phyloP scores from a whole-genome alignment of 2,113 vertebrate genomes.

The Oriolus oriolus region DNA sequence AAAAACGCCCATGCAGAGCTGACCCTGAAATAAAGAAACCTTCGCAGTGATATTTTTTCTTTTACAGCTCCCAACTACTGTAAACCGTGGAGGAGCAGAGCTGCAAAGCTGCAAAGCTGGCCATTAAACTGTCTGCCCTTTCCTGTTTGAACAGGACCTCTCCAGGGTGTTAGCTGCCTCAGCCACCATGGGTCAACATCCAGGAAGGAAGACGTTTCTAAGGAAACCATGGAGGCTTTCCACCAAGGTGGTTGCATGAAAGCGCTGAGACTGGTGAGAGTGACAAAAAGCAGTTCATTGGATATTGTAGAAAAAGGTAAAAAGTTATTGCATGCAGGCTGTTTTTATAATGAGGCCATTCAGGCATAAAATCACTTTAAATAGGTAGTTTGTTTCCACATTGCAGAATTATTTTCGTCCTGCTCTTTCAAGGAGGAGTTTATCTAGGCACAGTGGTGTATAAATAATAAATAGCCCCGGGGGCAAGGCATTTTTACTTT shows the following conservation, averaged over 20 bases:
- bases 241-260: slow-evolving; percentile 66
- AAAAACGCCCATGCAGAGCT: slow-evolving; percentile 22
- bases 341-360: slow-evolving; percentile 76
- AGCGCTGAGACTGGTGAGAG: slow-evolving; percentile 67
- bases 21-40: slow-evolving; percentile 61
- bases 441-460: slow-evolving; percentile 53
- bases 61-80: slow-evolving; percentile 67
- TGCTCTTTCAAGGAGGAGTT: slow-evolving; percentile 66
- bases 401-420: slow-evolving; percentile 68
- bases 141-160: slow-evolving; percentile 80
- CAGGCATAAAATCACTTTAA: slow-evolving; percentile 73
- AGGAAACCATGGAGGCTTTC: slow-evolving; percentile 67
- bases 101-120: slow-evolving; percentile 75
- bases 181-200: slow-evolving; percentile 67
- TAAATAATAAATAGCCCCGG: slow-evolving; percentile 64
- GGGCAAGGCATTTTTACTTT: slow-evolving; percentile 23
- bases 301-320: slow-evolving; percentile 72
- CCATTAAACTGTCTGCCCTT: slow-evolving; percentile 81
- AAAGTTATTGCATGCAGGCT: slow-evolving; percentile 48
- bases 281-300: slow-evolving; percentile 79
- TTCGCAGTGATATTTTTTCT: slow-evolving; percentile 35
- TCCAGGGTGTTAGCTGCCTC: slow-evolving; percentile 69
- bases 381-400: slow-evolving; percentile 66
- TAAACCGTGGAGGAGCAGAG: slow-evolving; percentile 69
- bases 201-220: slow-evolving; percentile 82